Conservation (phyloP, 2,888 invertebrate genomes). For the Steromphala cineraria region DNA sequence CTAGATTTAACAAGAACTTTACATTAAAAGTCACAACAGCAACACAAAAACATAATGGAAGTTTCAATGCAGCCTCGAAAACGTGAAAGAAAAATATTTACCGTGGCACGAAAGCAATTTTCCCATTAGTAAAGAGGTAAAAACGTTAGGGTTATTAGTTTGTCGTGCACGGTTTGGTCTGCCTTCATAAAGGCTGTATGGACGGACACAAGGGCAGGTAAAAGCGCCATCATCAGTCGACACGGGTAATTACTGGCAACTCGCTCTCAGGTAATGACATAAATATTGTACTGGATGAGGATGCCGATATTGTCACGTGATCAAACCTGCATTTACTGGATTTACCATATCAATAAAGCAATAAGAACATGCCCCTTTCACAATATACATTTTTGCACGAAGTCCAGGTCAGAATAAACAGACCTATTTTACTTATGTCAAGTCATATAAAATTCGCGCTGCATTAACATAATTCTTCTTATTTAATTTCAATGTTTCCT, state of each 20-base stretch:
- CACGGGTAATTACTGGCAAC: not conserved
- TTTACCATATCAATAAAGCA: not conserved
- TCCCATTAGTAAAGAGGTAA: not conserved
- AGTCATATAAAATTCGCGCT: too few relatives aligned
- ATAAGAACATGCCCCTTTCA: not conserved
- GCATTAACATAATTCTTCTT: too few relatives aligned
- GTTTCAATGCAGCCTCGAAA: not conserved
- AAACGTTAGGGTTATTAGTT: not conserved
- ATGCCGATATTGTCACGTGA: not conserved
- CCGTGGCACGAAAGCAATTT: not conserved
- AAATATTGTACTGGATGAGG: not conserved
- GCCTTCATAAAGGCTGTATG: not conserved
- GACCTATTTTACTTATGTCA: too few relatives aligned
- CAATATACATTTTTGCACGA: too few relatives aligned
- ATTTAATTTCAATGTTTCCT: too few relatives aligned
- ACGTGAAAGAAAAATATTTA: not conserved
- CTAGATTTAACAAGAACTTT: not conserved
- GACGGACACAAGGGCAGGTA: not conserved
- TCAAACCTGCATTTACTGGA: not conserved
- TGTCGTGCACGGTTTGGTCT: not conserved
- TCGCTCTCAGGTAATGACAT: not conserved
- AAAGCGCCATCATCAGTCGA: not conserved
- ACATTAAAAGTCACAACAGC: not conserved
- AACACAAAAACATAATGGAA: not conserved
- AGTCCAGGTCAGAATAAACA: too few relatives aligned